Conservation (phyloP, 2,888 invertebrate species). For the Hirtodrosophila histrioides region DNA sequence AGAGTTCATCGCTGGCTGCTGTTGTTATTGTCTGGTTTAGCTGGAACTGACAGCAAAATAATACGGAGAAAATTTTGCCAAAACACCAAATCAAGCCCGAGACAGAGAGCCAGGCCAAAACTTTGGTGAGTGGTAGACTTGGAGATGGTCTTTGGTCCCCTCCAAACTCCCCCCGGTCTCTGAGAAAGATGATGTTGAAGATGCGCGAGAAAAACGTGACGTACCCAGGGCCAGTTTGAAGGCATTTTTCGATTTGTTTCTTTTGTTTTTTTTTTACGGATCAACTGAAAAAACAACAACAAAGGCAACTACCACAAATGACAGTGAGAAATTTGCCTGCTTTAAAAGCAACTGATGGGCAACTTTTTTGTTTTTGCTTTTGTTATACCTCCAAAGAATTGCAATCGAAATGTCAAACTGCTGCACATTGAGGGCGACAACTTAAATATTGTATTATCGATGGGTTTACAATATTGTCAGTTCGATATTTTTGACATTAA, state of each 20-base stretch:
- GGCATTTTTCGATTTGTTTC: slow-evolving; percentile 45
- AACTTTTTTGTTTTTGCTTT: slow-evolving; percentile 11
- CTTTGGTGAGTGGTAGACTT: background rate
- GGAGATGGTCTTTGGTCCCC: slow-evolving; percentile 13
- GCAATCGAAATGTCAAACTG: slow-evolving; percentile 51
- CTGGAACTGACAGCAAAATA: slow-evolving; percentile 59
- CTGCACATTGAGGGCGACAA: slow-evolving; percentile 51
- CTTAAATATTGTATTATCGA: slow-evolving; percentile 68
- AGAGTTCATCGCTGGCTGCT: slow-evolving; percentile 15
- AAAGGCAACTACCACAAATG: slow-evolving; percentile 49
- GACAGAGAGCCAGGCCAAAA: background rate
- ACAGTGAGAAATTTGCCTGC: slow-evolving; percentile 64
- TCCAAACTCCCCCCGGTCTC: background rate
- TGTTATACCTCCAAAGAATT: slow-evolving; percentile 26
- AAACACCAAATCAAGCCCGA: slow-evolving; percentile 13
- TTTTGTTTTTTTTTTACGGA: slow-evolving; percentile 4
- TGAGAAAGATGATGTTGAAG: slow-evolving; percentile 62
- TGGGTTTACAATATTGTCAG: slow-evolving; percentile 68
- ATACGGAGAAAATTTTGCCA: slow-evolving; percentile 38
- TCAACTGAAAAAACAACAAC: slow-evolving; percentile 7
- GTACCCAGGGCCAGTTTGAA: slow-evolving; percentile 49
- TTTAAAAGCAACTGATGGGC: slow-evolving; percentile 23
- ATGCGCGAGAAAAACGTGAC: slow-evolving; percentile 70
- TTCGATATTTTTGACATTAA: slow-evolving; percentile 69
- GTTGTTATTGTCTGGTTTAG: slow-evolving; percentile 30